Percentiles rank a stretch among this genome's conserved stretches.
These are phyloP conservation scores for Euplexia lucipara DNA, from an alignment of 2,888 invertebrate species.

Conservation along the genomic window DNA sequence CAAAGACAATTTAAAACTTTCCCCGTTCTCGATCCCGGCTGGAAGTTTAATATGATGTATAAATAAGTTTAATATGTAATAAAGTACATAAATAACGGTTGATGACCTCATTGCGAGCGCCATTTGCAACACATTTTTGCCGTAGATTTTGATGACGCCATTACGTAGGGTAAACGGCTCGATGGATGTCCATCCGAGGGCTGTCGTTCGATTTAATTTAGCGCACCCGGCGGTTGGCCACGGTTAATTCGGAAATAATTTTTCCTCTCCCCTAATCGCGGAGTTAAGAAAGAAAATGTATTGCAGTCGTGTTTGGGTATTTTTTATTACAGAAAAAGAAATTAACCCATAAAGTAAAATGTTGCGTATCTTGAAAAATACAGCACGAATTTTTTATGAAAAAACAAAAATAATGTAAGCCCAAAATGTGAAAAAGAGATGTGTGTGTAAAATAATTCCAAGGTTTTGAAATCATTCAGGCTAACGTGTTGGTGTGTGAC, in stretches of 20 bases:
- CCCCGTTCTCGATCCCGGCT: background rate
- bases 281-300: constrained; percentile 61
- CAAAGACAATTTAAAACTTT: background rate
- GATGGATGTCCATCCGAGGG: constrained; percentile 81
- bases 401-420: background rate
- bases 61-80: constrained; percentile 43
- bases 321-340: background rate
- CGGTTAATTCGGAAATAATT: constrained; percentile 89
- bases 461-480: no score
- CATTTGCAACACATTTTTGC: constrained; percentile 87
- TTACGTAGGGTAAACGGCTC: constrained; percentile 82
- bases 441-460: no score
- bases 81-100: constrained; percentile 62
- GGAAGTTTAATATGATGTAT: constrained; percentile 41
- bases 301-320: background rate
- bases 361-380: background rate
- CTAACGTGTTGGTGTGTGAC: no score
- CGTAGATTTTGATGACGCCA: constrained; percentile 85
- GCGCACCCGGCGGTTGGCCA: constrained; percentile 81
- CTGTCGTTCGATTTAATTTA: constrained; percentile 87
- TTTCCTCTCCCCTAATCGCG: constrained; percentile 77
- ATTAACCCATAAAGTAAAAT: background rate
- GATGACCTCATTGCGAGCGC: constrained; percentile 68
- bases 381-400: no score
- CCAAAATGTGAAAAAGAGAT: background rate